These are phyloP conservation scores for Lagocephalus sceleratus DNA, from an alignment of 2,797 vertebrate species.

Conservation along the genomic window DNA sequence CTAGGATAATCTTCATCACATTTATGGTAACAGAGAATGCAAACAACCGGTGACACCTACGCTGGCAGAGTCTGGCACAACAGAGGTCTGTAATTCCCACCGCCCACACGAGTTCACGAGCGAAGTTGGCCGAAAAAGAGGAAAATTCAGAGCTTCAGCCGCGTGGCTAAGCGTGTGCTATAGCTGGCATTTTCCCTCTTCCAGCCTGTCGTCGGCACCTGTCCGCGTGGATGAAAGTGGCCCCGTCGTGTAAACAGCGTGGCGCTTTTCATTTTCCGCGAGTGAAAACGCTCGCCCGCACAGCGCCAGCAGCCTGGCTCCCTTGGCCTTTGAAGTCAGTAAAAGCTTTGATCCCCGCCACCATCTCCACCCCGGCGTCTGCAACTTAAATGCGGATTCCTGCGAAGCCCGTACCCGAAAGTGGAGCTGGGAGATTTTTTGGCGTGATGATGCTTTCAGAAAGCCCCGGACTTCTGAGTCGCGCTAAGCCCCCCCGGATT, in stretches of 20 bases:
- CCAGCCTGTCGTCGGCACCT: too few species aligned
- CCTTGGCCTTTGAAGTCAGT: slow-evolving; percentile 59
- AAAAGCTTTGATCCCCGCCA: slow-evolving; percentile 42
- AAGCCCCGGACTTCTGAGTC: slow-evolving; percentile 42
- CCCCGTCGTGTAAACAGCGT: too few species aligned
- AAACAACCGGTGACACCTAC: slow-evolving; percentile 20
- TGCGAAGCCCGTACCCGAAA: slow-evolving; percentile 49
- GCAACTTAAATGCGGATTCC: slow-evolving; percentile 44
- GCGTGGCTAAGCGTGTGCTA: too few species aligned
- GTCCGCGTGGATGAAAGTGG: too few species aligned
- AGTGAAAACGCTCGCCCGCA: neutral
- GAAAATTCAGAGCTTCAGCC: too few species aligned
- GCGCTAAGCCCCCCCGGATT: slow-evolving; percentile 43
- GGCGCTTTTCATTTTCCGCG: too few species aligned
- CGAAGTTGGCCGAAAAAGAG: neutral
- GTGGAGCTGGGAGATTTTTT: slow-evolving; percentile 33
- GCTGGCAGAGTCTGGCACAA: slow-evolving; percentile 3
- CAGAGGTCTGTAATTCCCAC: slow-evolving; percentile 8
- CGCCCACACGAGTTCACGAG: slow-evolving; percentile 3
- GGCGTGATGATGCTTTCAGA: slow-evolving; percentile 49
- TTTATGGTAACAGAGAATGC: neutral
- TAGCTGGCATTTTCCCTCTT: too few species aligned
- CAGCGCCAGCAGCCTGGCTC: slow-evolving; percentile 44
- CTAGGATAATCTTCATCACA: too few species aligned
- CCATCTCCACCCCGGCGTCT: slow-evolving; percentile 44